Conservation (phyloP, 1,140 invertebrate species). For the Pristionchus pacificus region DNA sequence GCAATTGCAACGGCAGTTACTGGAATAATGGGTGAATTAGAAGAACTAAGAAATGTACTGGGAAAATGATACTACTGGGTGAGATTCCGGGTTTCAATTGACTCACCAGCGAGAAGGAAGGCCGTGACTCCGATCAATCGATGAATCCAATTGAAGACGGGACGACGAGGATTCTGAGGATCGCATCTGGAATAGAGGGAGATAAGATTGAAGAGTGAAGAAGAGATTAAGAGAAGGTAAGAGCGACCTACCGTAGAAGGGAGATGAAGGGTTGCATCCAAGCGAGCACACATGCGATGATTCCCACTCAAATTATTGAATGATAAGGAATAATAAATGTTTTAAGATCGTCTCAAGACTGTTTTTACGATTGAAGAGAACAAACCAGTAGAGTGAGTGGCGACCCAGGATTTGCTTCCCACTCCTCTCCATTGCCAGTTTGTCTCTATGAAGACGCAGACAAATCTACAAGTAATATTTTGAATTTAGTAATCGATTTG, state of each 20-base stretch:
- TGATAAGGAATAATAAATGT: constrained; percentile 2
- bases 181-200: constrained; percentile 8
- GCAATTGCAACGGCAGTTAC: not conserved
- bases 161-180: constrained; percentile 17
- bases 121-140: constrained; percentile 19
- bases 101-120: constrained; percentile 24
- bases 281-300: constrained; percentile 22
- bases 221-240: not conserved
- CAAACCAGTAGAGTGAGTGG: not conserved
- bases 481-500: constrained; percentile 16
- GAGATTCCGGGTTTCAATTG: not conserved
- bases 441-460: not conserved
- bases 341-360: not conserved
- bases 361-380: not conserved
- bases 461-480: constrained; percentile 14
- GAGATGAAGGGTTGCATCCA: constrained; percentile 29
- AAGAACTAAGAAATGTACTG: not conserved
- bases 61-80: too few species aligned
- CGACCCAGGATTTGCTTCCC: not conserved
- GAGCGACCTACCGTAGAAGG: not conserved
- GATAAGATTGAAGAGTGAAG: not conserved
- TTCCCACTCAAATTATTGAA: constrained; percentile 13
- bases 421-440: not conserved
- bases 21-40: not conserved
- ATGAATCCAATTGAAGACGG: constrained; percentile 26